Percentiles rank a stretch among this genome's conserved stretches.
Evolutionary conservation across 2,797 vertebrate species (phyloP).

Genomic region (Enteromius mattozi): DNA sequence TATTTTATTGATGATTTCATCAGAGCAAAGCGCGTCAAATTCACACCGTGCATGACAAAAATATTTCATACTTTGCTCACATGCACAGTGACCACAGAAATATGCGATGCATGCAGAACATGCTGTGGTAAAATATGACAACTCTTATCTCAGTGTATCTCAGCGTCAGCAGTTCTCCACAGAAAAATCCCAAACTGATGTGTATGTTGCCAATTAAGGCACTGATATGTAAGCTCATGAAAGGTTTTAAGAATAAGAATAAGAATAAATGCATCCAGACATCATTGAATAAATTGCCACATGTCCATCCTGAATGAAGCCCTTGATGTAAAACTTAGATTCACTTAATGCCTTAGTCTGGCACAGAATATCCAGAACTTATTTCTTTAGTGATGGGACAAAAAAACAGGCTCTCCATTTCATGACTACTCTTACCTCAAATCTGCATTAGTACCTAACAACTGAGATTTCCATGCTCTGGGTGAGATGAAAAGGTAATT

Average conservation of each 20-base stretch:
- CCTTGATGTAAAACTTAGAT: not conserved
- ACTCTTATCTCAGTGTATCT: not conserved
- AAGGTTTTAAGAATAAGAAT: not conserved
- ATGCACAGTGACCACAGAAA: not conserved
- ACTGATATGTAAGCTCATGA: not conserved
- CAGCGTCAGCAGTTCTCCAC: not conserved
- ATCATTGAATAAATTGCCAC: not conserved
- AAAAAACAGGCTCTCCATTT: constrained; percentile 9
- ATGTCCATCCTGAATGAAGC: not conserved
- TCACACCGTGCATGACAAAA: not conserved
- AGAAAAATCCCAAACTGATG: not conserved
- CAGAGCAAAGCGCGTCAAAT: not conserved
- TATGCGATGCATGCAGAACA: constrained; percentile 3
- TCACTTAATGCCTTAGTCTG: not conserved
- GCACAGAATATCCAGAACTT: not conserved
- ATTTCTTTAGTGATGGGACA: not conserved
- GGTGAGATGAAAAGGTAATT: not conserved
- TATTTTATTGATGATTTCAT: not conserved
- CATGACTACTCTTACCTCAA: not conserved
- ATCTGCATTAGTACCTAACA: constrained; percentile 12
- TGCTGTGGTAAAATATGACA: not conserved
- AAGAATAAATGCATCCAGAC: not conserved
- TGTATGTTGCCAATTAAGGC: not conserved
- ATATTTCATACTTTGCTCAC: not conserved
- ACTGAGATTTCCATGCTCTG: not conserved